These are phyloP conservation scores for Pantelozetes paolii DNA, from an alignment of 2,888 invertebrate genomes.

Conservation along the genomic window DNA sequence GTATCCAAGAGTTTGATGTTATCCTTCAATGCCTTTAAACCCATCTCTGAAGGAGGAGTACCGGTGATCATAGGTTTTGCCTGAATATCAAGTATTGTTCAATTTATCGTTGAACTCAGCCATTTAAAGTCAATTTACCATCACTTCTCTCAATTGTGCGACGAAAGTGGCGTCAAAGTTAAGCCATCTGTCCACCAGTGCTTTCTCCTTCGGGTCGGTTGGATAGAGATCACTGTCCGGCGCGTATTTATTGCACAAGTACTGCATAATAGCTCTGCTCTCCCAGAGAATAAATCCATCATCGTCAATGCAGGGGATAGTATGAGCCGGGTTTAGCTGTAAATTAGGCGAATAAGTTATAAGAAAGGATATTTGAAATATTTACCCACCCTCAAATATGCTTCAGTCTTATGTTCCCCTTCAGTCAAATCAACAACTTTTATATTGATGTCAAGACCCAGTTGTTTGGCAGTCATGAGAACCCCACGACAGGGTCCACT, in stretches of 20 bases:
- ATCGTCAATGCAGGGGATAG: conserved; percentile 66
- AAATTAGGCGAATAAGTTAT: too few species aligned
- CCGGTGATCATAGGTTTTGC: not conserved
- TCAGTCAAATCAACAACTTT: not conserved
- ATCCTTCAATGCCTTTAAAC: not conserved
- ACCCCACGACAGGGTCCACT: conserved; percentile 12
- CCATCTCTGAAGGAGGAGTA: not conserved
- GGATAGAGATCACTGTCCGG: conserved; percentile 70
- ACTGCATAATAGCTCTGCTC: conserved; percentile 74
- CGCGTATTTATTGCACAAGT: conserved; percentile 72
- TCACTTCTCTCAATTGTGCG: not conserved
- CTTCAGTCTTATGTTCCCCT: conserved; percentile 63
- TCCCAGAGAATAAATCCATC: conserved; percentile 72
- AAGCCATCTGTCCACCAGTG: conserved; percentile 66
- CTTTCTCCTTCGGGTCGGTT: conserved; percentile 64
- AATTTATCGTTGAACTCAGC: not conserved
- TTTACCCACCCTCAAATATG: conserved; percentile 63
- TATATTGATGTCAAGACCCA: not conserved
- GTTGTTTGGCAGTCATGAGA: not conserved
- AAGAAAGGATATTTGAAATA: too few species aligned
- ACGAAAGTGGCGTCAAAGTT: conserved; percentile 44
- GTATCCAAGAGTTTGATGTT: not conserved
- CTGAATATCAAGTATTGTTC: too few species aligned
- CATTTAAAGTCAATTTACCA: not conserved
- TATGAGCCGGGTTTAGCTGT: conserved; percentile 62